These are phyloP conservation scores for Anthoscopus minutus DNA, from an alignment of 2,113 vertebrate genomes.

Conservation along the genomic window DNA sequence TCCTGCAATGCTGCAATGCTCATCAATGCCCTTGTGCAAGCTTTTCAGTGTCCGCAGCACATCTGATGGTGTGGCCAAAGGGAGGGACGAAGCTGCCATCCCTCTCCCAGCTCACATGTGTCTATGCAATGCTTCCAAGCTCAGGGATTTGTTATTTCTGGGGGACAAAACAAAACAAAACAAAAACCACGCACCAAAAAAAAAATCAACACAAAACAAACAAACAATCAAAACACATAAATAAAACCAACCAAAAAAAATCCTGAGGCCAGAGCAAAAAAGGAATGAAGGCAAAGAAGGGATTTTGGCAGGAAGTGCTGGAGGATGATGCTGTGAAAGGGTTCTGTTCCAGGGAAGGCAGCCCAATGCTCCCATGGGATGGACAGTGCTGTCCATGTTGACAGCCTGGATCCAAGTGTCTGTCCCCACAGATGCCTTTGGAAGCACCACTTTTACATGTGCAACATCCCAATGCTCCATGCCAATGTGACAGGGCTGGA, in stretches of 20 bases:
- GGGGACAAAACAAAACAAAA: too few relatives aligned
- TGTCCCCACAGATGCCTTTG: neutral
- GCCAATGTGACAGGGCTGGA: neutral
- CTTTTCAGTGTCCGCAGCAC: neutral
- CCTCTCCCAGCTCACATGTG: neutral
- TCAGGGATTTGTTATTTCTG: neutral
- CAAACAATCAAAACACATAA: too few relatives aligned
- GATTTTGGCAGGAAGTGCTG: neutral
- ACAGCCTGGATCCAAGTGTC: neutral
- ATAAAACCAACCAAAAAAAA: too few relatives aligned
- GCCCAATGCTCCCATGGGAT: neutral
- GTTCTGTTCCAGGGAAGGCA: neutral
- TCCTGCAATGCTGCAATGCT: neutral
- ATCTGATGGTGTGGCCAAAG: neutral
- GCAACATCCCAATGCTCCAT: fast-evolving
- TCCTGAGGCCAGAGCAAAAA: neutral
- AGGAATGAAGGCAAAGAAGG: neutral
- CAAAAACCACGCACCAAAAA: too few relatives aligned
- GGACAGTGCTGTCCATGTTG: neutral
- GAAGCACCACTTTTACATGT: neutral
- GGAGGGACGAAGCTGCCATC: neutral
- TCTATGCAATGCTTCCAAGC: neutral
- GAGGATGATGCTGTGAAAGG: neutral
- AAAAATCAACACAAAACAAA: too few relatives aligned
- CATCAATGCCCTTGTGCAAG: neutral